Evolutionary conservation across 2,888 invertebrate genomes (phyloP).

Genomic region (Cheilosia variabilis): DNA sequence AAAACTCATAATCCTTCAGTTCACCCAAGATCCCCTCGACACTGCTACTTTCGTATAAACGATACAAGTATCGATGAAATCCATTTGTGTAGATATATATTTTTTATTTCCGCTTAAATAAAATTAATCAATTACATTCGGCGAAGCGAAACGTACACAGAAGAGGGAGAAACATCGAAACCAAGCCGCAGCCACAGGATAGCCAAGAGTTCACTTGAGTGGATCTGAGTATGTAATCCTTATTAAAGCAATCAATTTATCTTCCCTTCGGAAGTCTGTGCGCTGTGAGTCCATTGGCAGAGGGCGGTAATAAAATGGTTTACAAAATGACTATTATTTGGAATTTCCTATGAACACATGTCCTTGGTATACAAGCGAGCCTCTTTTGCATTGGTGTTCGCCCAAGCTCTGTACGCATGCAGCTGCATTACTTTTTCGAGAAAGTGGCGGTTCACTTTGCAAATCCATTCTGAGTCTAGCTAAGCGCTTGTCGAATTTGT

Average conservation of each 20-base stretch:
- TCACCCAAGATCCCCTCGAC: slow-evolving; percentile 9
- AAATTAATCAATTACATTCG: slow-evolving; percentile 70
- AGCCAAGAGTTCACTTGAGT: slow-evolving; percentile 59
- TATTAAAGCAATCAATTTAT: slow-evolving; percentile 73
- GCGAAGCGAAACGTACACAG: slow-evolving; percentile 49
- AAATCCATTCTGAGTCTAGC: neutral
- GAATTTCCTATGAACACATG: slow-evolving; percentile 10
- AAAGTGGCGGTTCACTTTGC: slow-evolving; percentile 25
- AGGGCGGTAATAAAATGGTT: slow-evolving; percentile 62
- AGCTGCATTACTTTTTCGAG: slow-evolving; percentile 59
- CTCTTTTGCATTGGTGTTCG: slow-evolving; percentile 13
- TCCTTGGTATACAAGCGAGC: slow-evolving; percentile 9
- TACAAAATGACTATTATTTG: slow-evolving; percentile 58
- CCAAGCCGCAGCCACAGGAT: slow-evolving; percentile 46
- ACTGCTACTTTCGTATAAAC: slow-evolving; percentile 13
- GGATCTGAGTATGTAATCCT: slow-evolving; percentile 67
- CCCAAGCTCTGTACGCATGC: slow-evolving; percentile 7
- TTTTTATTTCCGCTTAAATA: slow-evolving; percentile 61
- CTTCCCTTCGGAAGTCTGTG: slow-evolving; percentile 21
- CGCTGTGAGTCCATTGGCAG: neutral
- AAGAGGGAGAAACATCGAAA: slow-evolving; percentile 37
- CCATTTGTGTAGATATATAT: slow-evolving; percentile 16
- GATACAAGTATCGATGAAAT: neutral
- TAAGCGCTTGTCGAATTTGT: neutral
- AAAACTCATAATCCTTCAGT: slow-evolving; percentile 33